phyloP scores from a whole-genome alignment of 2,888 invertebrate species.

The Drosophila infuscata region DNA sequence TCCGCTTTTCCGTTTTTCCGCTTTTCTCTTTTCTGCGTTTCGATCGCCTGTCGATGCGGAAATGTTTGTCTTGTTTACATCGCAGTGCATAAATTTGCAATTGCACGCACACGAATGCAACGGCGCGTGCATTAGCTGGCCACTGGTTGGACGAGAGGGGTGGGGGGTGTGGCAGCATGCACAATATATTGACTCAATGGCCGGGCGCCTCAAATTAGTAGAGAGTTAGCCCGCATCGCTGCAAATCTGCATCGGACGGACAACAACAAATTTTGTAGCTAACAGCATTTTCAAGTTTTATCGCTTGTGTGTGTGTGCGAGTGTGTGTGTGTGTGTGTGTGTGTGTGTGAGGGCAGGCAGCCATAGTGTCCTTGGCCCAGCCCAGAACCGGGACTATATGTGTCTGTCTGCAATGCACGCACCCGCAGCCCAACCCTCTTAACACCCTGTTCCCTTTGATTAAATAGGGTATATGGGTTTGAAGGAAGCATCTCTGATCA shows the following conservation, averaged over 20 bases:
- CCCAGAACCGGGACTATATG: conserved; percentile 47
- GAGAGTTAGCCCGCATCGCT: conserved; percentile 16
- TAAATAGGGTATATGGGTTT: neutral
- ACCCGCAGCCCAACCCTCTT: neutral
- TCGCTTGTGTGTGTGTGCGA: conserved; percentile 48
- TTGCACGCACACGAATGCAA: conserved; percentile 70
- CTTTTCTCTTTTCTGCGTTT: neutral
- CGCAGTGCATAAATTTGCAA: conserved; percentile 80
- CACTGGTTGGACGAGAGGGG: neutral
- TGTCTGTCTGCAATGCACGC: conserved; percentile 18
- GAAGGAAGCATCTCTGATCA: neutral
- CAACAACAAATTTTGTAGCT: conserved; percentile 80
- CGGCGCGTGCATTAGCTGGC: conserved; percentile 49
- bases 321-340: conserved; percentile 12
- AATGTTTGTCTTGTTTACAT: conserved; percentile 80
- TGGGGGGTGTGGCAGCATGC: conserved; percentile 7
- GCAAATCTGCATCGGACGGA: conserved; percentile 65
- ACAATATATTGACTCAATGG: conserved; percentile 59
- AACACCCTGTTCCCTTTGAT: neutral
- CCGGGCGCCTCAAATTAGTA: conserved; percentile 69
- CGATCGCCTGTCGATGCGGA: conserved; percentile 57
- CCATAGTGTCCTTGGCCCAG: conserved; percentile 74
- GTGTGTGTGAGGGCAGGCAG: conserved; percentile 1
- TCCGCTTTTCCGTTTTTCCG: neutral
- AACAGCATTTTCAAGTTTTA: conserved; percentile 82